A percentile compares a stretch with the other conserved stretches of the same genome.
phyloP scores from a whole-genome alignment of 1,140 invertebrate genomes.

The Mamestra configurata region DNA sequence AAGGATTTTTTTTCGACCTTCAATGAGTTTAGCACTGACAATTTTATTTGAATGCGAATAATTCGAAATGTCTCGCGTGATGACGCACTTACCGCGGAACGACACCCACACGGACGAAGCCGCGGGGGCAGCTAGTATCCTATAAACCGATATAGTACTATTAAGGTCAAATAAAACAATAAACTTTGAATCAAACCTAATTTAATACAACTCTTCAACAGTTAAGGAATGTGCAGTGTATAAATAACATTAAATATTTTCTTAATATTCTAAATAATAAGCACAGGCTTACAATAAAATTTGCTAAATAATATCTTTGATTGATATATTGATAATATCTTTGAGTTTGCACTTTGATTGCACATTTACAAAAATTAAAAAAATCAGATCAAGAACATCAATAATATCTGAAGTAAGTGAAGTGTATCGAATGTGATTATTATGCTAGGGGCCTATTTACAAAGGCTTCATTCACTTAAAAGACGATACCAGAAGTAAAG shows the following conservation, averaged over 20 bases:
- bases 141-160: background rate
- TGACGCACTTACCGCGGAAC: too few species aligned
- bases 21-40: too few species aligned
- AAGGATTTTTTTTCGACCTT: too few species aligned
- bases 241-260: constrained; percentile 20
- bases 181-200: background rate
- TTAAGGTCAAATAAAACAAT: background rate
- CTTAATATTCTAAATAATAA: background rate
- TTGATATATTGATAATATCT: constrained; percentile 11
- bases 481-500: too few species aligned
- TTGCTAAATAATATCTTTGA: background rate
- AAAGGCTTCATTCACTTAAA: too few species aligned
- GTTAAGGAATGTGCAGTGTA: constrained; percentile 14
- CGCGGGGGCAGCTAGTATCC: too few species aligned
- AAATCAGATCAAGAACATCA: constrained; percentile 3
- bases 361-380: background rate
- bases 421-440: too few species aligned
- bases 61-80: too few species aligned
- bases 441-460: too few species aligned
- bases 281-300: background rate
- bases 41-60: too few species aligned
- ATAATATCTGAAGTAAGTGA: background rate
- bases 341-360: constrained; percentile 28
- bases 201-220: constrained; percentile 15
- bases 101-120: too few species aligned